A percentile compares a stretch with the other conserved stretches of the same genome.
These are phyloP conservation scores for Gymnorhina tibicen DNA, from an alignment of 2,113 vertebrate species.

Conservation along the genomic window DNA sequence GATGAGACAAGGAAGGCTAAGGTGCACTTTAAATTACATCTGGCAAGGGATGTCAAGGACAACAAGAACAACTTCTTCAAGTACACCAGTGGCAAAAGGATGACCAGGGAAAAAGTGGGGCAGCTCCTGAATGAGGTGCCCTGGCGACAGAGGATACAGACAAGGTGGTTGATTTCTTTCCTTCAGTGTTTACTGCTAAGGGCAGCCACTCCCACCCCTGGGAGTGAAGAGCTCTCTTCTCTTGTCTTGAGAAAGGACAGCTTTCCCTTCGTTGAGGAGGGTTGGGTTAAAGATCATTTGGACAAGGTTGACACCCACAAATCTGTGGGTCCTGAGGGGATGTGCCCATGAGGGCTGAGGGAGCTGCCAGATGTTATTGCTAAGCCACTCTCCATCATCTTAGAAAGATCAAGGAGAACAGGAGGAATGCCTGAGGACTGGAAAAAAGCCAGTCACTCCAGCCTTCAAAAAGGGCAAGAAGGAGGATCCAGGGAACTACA, in stretches of 20 bases:
- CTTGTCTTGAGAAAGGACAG: neutral
- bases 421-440: neutral
- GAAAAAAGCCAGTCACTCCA: neutral
- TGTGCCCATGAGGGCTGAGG: neutral
- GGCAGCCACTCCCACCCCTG: neutral
- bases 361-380: neutral
- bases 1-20: neutral
- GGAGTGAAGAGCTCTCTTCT: neutral
- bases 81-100: neutral
- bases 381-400: neutral
- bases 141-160: neutral
- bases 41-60: neutral
- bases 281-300: neutral
- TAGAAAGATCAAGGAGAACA: neutral
- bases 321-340: neutral
- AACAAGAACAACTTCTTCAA: neutral
- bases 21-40: neutral
- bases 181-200: neutral
- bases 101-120: neutral
- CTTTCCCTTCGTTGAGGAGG: neutral
- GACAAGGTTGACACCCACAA: neutral
- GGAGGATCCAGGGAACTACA: neutral
- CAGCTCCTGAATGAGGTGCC: neutral
- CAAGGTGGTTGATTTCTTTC: neutral
- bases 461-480: neutral